These are phyloP conservation scores for Drosophila mercatorum DNA, from an alignment of 2,888 invertebrate species.

Conservation along the genomic window DNA sequence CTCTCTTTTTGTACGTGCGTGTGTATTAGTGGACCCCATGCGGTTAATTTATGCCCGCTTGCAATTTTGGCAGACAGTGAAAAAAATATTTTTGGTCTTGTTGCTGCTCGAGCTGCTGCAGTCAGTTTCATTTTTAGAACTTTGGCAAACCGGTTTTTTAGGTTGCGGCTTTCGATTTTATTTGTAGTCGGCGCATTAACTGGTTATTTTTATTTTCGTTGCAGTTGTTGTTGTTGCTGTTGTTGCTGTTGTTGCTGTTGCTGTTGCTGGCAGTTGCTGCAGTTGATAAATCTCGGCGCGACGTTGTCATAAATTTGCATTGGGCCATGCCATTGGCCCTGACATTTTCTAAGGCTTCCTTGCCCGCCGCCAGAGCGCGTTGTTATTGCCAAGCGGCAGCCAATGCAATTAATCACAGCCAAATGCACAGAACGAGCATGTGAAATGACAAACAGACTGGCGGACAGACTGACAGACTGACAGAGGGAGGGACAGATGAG, in stretches of 20 bases:
- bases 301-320: constrained; percentile 77
- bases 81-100: constrained; percentile 78
- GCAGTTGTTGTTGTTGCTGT: background rate
- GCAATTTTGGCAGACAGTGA: constrained; percentile 81
- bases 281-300: constrained; percentile 74
- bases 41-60: constrained; percentile 76
- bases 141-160: constrained; percentile 76
- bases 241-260: constrained; percentile 19
- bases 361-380: constrained; percentile 44
- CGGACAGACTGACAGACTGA: constrained; percentile 36
- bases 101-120: constrained; percentile 51
- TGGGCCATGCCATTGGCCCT: constrained; percentile 77
- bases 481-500: constrained; percentile 19
- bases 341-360: constrained; percentile 79
- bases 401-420: constrained; percentile 80
- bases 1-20: constrained; percentile 21
- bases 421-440: constrained; percentile 78
- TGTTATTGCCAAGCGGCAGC: constrained; percentile 56
- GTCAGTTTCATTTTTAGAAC: constrained; percentile 80
- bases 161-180: constrained; percentile 77
- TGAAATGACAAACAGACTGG: constrained; percentile 68
- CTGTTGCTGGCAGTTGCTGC: constrained; percentile 54
- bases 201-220: constrained; percentile 59
- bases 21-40: constrained; percentile 75
- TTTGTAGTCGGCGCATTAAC: constrained; percentile 77